Base-by-base conservation (phyloP, 1,140 invertebrate genomes). In the Aphelinus atriplicis region DNA sequence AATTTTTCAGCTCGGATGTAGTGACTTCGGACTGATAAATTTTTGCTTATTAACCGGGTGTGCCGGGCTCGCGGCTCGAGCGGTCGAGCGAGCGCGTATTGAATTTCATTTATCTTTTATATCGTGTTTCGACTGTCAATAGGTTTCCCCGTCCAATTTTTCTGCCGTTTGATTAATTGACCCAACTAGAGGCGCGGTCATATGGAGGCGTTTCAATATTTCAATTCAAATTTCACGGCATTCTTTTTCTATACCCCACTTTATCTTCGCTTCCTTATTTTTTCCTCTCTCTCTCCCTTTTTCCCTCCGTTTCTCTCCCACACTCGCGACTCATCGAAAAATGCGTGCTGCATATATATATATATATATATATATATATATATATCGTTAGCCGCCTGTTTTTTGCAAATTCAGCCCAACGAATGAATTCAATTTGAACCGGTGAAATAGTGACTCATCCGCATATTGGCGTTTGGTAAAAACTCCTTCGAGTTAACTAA, bases 51-150 rank as follows among this genome's bases (percentile, higher is more conserved):
- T 83, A 84, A 80, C 75, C 64, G 63, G 43, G 60, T 53, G 51
- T 7, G 2, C 10, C 5, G 3, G 3, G n/a, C 55, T n/a, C 2
- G 1, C 75, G 62, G 53, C 60, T 64, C 63, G 69, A 72, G 51
- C 75, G 45, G 63, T 42, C n/a, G 51, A 26, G 3, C 65, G 69
- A 60, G 62, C 50, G 55, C 57, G 78, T 78, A 81, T 82, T 80
- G 79, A 80, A 81, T 84, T 84, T 84, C 74, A 81, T 85, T 84
- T 81, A 83, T 85, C 82, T 71, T 84, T 82, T 80, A 81, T 81
- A 80, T 75, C 77, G 76, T 69, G 70, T 60, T 76, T 78, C 73
- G 60, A 77, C 81, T 84, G 80, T 83, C 83, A 82, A 85, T 85
- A 82, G 80, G n/a, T 81, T 84, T 81, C 79, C 82, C 80, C 81